These are phyloP conservation scores for Nansenia antarctica DNA, from an alignment of 2,113 vertebrate genomes.

Conservation along the genomic window DNA sequence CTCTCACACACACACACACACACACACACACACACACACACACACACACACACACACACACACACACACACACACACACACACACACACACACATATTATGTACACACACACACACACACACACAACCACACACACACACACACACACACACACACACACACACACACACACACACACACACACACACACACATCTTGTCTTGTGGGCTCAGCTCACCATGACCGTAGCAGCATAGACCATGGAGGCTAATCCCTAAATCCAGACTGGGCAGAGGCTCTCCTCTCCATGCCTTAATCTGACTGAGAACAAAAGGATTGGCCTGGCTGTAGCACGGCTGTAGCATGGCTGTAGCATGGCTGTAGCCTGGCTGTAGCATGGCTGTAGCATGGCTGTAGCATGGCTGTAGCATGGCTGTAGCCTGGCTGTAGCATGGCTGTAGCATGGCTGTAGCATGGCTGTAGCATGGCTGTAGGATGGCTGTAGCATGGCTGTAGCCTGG, in stretches of 20 bases:
- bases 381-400: too few relatives aligned
- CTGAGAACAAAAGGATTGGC: slow-evolving; percentile 29
- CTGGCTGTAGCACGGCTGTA: background rate
- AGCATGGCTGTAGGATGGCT: too few relatives aligned
- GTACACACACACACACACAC: background rate
- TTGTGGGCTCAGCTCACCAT: slow-evolving; percentile 21
- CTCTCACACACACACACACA: background rate
- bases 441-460: too few relatives aligned
- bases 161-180: background rate
- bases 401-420: too few relatives aligned
- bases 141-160: background rate
- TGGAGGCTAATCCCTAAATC: slow-evolving; percentile 50
- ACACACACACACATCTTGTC: background rate
- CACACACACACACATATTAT: too few relatives aligned
- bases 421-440: too few relatives aligned
- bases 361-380: too few relatives aligned
- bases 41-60: background rate
- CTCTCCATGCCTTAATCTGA: slow-evolving; percentile 33
- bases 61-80: background rate
- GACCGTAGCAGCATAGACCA: slow-evolving; percentile 18
- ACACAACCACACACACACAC: background rate
- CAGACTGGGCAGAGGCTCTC: slow-evolving; percentile 33
- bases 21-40: background rate
- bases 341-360: background rate
- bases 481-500: too few relatives aligned